Conservation (phyloP, 1,140 invertebrate species). For the Drosophila fuyamai region DNA sequence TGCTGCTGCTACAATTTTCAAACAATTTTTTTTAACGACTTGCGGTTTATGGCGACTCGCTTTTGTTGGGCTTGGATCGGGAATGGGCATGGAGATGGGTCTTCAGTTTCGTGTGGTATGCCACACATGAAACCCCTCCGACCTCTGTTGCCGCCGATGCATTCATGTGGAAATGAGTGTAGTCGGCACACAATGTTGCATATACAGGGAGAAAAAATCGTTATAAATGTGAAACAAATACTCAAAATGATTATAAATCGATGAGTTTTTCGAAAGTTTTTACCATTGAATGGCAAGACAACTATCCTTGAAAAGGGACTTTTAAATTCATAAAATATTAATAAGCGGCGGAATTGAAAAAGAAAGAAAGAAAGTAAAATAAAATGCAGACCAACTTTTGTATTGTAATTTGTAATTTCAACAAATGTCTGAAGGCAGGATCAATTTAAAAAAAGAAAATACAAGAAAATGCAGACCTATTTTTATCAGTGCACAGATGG, state of each 20-base stretch:
- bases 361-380: too few relatives aligned
- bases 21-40: constrained; percentile 65
- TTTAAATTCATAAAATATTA: too few relatives aligned
- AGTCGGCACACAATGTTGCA: constrained; percentile 64
- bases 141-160: constrained; percentile 38
- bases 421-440: too few relatives aligned
- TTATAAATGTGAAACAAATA: not conserved
- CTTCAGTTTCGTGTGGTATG: constrained; percentile 37
- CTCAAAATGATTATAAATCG: too few relatives aligned
- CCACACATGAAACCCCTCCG: constrained; percentile 36
- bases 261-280: too few relatives aligned
- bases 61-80: constrained; percentile 18
- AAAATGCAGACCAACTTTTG: too few relatives aligned
- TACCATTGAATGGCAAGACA: too few relatives aligned
- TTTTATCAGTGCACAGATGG: constrained; percentile 22
- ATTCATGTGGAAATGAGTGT: constrained; percentile 83
- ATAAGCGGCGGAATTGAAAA: too few relatives aligned
- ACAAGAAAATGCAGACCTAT: too few relatives aligned
- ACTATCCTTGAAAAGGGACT: too few relatives aligned
- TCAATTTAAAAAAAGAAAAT: too few relatives aligned
- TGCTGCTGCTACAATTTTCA: constrained; percentile 47
- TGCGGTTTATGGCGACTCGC: constrained; percentile 63
- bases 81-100: constrained; percentile 29
- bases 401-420: too few relatives aligned
- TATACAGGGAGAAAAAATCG: constrained; percentile 31